Evolutionary conservation across 2,888 invertebrate genomes (phyloP).

Genomic region (Dusona sp.): DNA sequence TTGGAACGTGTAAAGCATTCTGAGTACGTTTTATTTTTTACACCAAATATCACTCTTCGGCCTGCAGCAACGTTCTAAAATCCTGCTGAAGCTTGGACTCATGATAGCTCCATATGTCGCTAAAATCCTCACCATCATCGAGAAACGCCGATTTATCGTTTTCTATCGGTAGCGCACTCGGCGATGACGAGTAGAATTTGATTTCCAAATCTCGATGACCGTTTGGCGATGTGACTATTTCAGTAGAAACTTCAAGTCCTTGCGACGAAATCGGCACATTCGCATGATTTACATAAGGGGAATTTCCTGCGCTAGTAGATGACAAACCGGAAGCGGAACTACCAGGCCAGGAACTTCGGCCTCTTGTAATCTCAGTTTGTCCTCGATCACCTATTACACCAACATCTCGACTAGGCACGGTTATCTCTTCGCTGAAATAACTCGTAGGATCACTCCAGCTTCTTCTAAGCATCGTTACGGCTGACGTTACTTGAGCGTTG

Average conservation of each 20-base stretch:
- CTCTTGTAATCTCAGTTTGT: constrained; percentile 73
- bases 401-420: constrained; percentile 83
- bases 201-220: constrained; percentile 92
- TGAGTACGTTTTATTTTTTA: not conserved
- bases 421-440: constrained; percentile 82
- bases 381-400: constrained; percentile 83
- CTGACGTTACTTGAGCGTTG: constrained; percentile 46
- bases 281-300: constrained; percentile 55
- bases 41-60: constrained; percentile 79
- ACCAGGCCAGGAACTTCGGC: constrained; percentile 80
- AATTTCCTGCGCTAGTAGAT: constrained; percentile 53
- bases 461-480: constrained; percentile 84
- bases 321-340: constrained; percentile 70
- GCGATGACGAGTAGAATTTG: constrained; percentile 90
- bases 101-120: constrained; percentile 83
- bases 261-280: constrained; percentile 77
- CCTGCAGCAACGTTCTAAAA: constrained; percentile 82
- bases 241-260: constrained; percentile 90
- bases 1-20: constrained; percentile 38
- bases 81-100: constrained; percentile 83
- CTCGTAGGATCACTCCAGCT: constrained; percentile 89
- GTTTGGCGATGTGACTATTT: constrained; percentile 91
- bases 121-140: constrained; percentile 79
- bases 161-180: constrained; percentile 82
- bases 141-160: constrained; percentile 75